Evolutionary conservation across 2,113 vertebrate species (phyloP).

Genomic region (Chaetura pelagica): DNA sequence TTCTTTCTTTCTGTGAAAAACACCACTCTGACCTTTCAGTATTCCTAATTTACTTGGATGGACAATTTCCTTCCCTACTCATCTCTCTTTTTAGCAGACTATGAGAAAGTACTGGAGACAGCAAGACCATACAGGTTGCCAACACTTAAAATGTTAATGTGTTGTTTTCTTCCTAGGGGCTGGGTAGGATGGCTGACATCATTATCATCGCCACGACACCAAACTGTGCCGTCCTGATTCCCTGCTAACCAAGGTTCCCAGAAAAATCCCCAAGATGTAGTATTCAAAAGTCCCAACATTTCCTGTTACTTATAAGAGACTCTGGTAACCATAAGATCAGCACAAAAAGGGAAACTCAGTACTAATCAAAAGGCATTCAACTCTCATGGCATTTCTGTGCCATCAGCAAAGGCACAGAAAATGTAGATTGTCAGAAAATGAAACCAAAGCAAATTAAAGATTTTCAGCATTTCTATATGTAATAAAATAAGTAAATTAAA

Average conservation of each 20-base stretch:
- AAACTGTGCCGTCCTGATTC: not conserved
- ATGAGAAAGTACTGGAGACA: conserved; percentile 28
- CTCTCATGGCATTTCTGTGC: not conserved
- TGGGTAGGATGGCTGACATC: not conserved
- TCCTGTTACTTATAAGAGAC: not conserved
- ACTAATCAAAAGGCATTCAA: not conserved
- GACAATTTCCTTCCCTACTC: conserved; percentile 59
- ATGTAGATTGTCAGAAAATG: not conserved
- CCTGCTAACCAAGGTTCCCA: not conserved
- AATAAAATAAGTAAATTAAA: not conserved
- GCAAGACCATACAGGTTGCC: conserved; percentile 6
- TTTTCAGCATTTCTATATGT: not conserved
- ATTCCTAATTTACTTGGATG: conserved; percentile 64
- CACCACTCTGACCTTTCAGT: conserved; percentile 57
- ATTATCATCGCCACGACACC: not conserved
- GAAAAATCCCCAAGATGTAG: not conserved
- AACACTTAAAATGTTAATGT: conserved; percentile 53
- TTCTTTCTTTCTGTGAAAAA: conserved; percentile 46
- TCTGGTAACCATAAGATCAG: not conserved
- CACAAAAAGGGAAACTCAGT: not conserved
- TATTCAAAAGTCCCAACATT: not conserved
- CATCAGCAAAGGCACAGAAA: not conserved
- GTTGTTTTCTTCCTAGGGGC: not conserved
- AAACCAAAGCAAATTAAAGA: not conserved
- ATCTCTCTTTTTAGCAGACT: conserved; percentile 27